Evolutionary conservation across 2,113 vertebrate genomes (phyloP).

Genomic region (Octodon degus): DNA sequence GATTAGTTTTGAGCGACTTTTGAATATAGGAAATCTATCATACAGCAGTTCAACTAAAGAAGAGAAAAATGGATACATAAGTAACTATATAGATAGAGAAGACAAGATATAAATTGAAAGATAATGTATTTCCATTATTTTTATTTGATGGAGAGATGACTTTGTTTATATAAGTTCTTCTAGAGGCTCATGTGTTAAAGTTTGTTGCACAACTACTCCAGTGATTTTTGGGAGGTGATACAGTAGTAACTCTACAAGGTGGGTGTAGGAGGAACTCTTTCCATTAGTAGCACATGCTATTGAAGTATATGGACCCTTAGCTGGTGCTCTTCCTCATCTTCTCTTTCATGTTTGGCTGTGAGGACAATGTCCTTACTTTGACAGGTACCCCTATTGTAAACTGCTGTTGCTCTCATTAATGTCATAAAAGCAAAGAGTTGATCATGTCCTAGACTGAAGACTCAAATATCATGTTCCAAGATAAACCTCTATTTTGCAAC

Average conservation of each 20-base stretch:
- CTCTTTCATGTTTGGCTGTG: background rate
- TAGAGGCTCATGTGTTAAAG: background rate
- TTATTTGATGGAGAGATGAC: background rate
- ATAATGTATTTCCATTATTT: background rate
- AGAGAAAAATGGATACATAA: background rate
- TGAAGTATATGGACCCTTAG: background rate
- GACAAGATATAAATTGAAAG: background rate
- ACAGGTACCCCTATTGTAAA: background rate
- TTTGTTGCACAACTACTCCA: background rate
- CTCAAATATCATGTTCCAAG: background rate
- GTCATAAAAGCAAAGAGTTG: no score
- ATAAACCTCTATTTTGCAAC: background rate
- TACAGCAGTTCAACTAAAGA: background rate
- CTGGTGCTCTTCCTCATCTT: background rate
- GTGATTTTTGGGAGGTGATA: background rate
- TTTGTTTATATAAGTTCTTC: background rate
- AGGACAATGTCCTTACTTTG: background rate
- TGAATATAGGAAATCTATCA: background rate
- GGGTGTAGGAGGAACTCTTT: background rate
- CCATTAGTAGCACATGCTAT: rapidly evolving
- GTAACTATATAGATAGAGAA: background rate
- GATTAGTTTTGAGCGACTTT: background rate
- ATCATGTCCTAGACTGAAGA: background rate
- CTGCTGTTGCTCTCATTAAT: no score
- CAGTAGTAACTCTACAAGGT: background rate